Conservation (phyloP, 2,113 vertebrate species). For the Saguinus midas region DNA sequence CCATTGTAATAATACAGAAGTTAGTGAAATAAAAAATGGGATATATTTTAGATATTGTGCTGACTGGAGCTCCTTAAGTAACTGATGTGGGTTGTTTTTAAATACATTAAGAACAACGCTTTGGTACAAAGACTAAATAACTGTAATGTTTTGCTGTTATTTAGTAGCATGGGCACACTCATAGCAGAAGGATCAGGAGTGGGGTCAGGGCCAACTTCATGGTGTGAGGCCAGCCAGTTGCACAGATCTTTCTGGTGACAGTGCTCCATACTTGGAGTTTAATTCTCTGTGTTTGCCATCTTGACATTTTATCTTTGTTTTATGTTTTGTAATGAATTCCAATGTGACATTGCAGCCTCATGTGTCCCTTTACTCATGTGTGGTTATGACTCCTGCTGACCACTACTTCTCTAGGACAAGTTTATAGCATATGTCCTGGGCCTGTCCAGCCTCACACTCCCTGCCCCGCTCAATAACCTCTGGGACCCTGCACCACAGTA, state of each 20-base stretch:
- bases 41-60: not conserved
- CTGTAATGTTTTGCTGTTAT: not conserved
- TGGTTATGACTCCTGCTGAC: not conserved
- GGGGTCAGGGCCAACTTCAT: not conserved
- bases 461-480: accelerated
- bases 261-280: not conserved
- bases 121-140: not conserved
- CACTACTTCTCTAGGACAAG: not conserved
- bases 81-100: not conserved
- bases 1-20: not conserved
- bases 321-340: not conserved
- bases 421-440: not conserved
- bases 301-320: not conserved
- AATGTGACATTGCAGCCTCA: not conserved
- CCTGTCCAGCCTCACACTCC: not conserved
- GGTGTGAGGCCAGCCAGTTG: not conserved
- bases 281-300: not conserved
- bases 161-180: not conserved
- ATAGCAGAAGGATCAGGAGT: not conserved
- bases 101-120: not conserved
- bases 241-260: not conserved
- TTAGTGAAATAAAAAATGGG: not conserved
- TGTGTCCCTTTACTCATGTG: not conserved
- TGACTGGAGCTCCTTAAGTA: not conserved
- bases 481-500: not conserved